Percentiles rank a stretch among this genome's conserved stretches.
Evolutionary conservation across 2,888 invertebrate species (phyloP).

Genomic region (Sarcophaga caerulescens): DNA sequence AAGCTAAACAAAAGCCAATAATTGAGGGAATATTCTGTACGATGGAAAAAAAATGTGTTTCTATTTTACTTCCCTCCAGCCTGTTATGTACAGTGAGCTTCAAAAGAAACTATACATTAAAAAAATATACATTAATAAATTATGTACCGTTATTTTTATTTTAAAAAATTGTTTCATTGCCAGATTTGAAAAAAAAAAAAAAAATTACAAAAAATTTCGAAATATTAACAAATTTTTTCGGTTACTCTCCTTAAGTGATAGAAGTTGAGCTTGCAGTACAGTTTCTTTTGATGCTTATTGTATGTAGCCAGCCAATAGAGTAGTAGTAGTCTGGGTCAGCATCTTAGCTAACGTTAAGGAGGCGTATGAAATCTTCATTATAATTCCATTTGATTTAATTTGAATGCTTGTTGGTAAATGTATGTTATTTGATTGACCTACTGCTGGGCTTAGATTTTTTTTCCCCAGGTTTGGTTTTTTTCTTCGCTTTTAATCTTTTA

Average conservation of each 20-base stretch:
- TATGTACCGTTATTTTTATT: too few relatives aligned
- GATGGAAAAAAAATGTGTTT: neutral
- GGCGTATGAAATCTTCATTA: constrained; percentile 69
- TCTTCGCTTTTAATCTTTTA: neutral
- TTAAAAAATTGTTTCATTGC: too few relatives aligned
- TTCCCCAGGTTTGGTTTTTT: neutral
- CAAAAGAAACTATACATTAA: too few relatives aligned
- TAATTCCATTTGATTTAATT: constrained; percentile 58
- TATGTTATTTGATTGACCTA: constrained; percentile 55
- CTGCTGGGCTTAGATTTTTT: constrained; percentile 58
- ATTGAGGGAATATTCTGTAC: constrained; percentile 23
- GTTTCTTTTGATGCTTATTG: too few relatives aligned
- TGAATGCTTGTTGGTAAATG: constrained; percentile 42
- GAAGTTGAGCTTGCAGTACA: too few relatives aligned
- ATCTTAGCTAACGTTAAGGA: constrained; percentile 58
- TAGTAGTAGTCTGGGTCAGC: constrained; percentile 67
- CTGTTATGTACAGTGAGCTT: constrained; percentile 3
- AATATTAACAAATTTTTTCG: too few relatives aligned
- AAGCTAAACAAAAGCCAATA: constrained; percentile 33
- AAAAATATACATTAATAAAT: too few relatives aligned
- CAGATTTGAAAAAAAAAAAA: too few relatives aligned
- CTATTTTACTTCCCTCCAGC: neutral
- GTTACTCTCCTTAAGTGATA: too few relatives aligned
- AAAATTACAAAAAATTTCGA: too few relatives aligned
- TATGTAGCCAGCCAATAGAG: too few relatives aligned